Conservation (phyloP, 2,888 invertebrate species). For the Caenorhabditis sp. region DNA sequence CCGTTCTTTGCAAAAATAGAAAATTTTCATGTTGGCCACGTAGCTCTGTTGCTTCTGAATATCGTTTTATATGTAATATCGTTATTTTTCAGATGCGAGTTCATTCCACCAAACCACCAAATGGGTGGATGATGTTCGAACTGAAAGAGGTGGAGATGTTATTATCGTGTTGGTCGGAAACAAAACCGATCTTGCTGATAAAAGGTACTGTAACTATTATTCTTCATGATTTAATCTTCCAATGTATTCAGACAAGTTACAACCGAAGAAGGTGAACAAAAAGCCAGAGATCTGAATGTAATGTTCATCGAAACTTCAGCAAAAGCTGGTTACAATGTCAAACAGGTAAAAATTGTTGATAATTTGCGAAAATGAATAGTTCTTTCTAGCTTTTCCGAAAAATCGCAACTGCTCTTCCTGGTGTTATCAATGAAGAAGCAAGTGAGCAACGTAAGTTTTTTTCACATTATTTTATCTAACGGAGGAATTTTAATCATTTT, state of each 20-base stretch:
- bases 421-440: slow-evolving; percentile 76
- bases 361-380: not conserved
- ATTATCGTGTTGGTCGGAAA: slow-evolving; percentile 99
- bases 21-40: no score
- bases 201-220: slow-evolving; percentile 78
- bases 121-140: slow-evolving; percentile 99
- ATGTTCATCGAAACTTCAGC: slow-evolving; percentile 99
- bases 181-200: slow-evolving; percentile 98
- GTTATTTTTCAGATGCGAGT: slow-evolving; percentile 81
- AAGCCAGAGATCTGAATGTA: slow-evolving; percentile 97
- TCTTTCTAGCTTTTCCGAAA: slow-evolving; percentile 87
- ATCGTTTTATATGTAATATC: slow-evolving; percentile 1
- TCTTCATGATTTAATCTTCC: not conserved
- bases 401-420: slow-evolving; percentile 96
- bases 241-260: slow-evolving; percentile 78
- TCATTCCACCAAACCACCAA: slow-evolving; percentile 99
- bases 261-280: slow-evolving; percentile 96
- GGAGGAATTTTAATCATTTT: no score
- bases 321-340: slow-evolving; percentile 98
- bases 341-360: slow-evolving; percentile 79
- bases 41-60: no score
- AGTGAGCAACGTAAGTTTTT: slow-evolving; percentile 29
- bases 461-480: no score
- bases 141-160: slow-evolving; percentile 96
- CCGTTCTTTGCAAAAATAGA: no score